These are phyloP conservation scores for Pachycephus smyrnensis DNA, from an alignment of 2,888 invertebrate genomes.

Conservation along the genomic window DNA sequence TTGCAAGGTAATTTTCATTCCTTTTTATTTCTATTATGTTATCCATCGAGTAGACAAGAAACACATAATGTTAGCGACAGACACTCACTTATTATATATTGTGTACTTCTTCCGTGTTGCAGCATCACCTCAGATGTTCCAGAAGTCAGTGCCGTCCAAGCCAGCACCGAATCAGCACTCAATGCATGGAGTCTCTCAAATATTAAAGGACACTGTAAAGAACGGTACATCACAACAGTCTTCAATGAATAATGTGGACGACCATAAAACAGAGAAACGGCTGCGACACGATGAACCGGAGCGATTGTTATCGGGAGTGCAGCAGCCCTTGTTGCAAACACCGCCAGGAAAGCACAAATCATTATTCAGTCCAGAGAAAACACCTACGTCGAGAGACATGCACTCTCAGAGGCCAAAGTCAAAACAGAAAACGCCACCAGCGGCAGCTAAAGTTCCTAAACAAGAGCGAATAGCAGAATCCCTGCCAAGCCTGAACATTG, in stretches of 20 bases:
- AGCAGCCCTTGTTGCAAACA: constrained; percentile 38
- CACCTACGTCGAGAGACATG: constrained; percentile 66
- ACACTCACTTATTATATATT: not conserved
- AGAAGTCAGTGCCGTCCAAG: constrained; percentile 24
- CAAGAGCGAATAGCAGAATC: constrained; percentile 43
- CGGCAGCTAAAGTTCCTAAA: constrained; percentile 54
- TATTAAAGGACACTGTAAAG: constrained; percentile 40
- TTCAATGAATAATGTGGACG: constrained; percentile 45
- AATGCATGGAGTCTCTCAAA: constrained; percentile 44
- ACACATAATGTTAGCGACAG: too few species aligned
- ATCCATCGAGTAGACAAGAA: too few species aligned
- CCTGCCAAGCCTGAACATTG: constrained; percentile 43
- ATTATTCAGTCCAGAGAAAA: constrained; percentile 76
- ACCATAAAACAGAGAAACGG: constrained; percentile 61
- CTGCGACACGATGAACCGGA: constrained; percentile 47
- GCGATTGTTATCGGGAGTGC: constrained; percentile 32
- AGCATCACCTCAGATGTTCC: constrained; percentile 18
- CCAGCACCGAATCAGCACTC: constrained; percentile 33
- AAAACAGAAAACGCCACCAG: constrained; percentile 70
- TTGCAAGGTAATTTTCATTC: constrained; percentile 19
- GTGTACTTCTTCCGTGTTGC: not conserved
- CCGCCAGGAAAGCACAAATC: constrained; percentile 64
- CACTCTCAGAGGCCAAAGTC: constrained; percentile 57
- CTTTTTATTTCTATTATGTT: too few species aligned
- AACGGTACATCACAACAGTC: constrained; percentile 34